Evolutionary conservation across 2,797 vertebrate species (phyloP).

Genomic region (Pangasius sanitwongsei): DNA sequence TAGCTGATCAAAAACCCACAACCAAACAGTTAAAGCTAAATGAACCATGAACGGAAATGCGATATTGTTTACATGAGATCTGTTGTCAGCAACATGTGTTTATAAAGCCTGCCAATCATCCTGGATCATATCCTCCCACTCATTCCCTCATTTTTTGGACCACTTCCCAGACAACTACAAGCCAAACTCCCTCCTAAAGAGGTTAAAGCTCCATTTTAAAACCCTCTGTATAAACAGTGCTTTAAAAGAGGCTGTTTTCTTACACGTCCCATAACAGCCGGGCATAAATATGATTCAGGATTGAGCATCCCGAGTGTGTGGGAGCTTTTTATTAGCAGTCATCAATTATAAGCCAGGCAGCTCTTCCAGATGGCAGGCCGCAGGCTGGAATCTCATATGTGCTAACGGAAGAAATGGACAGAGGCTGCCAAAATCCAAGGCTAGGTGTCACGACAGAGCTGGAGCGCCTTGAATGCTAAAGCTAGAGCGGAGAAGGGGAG

Average conservation of each 20-base stretch:
- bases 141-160: conserved; percentile 1
- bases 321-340: conserved; percentile 28
- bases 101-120: conserved; percentile 11
- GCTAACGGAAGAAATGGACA: conserved; percentile 23
- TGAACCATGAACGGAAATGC: not conserved
- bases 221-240: conserved; percentile 9
- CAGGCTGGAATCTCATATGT: conserved; percentile 37
- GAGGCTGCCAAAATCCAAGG: conserved; percentile 29
- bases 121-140: conserved; percentile 19
- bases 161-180: conserved; percentile 24
- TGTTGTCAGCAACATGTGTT: conserved; percentile 14
- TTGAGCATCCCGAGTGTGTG: not conserved
- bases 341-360: conserved; percentile 32
- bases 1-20: not conserved
- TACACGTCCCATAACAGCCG: conserved; percentile 4
- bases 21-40: not conserved
- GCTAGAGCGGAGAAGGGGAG: not conserved
- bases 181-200: conserved; percentile 7
- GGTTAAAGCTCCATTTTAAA: conserved; percentile 24
- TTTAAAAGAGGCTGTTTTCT: conserved; percentile 7
- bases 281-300: conserved; percentile 36
- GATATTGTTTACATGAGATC: conserved; percentile 17
- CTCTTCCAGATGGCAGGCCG: conserved; percentile 9
- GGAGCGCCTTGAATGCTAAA: not conserved
- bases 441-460: conserved; percentile 25